These are phyloP conservation scores for Scopus umbretta DNA, from an alignment of 2,113 vertebrate genomes.

Conservation along the genomic window DNA sequence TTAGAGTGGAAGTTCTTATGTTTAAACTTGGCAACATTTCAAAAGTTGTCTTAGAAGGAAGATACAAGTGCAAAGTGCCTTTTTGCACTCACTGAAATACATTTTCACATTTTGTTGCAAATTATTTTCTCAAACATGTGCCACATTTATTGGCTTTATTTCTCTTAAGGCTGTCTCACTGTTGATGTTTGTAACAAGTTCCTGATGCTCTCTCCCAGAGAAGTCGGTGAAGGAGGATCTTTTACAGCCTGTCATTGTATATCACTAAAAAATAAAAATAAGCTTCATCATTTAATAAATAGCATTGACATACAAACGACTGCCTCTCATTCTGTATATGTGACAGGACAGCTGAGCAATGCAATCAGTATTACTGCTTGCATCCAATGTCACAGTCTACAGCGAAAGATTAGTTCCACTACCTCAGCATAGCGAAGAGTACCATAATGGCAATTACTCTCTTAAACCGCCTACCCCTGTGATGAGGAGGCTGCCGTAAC, in stretches of 20 bases:
- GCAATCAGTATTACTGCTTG: background rate
- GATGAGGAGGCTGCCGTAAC: background rate
- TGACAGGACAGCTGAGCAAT: background rate
- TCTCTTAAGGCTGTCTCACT: background rate
- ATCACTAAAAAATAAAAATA: background rate
- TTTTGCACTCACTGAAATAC: background rate
- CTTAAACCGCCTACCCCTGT: accelerated
- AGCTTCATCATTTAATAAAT: background rate
- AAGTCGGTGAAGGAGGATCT: background rate
- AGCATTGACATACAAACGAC: background rate
- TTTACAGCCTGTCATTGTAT: background rate
- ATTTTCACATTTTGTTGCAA: background rate
- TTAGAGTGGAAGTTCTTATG: background rate
- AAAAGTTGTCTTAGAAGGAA: background rate
- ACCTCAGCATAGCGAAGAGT: background rate
- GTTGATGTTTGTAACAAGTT: background rate
- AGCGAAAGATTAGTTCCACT: background rate
- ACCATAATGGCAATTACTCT: background rate
- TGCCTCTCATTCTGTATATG: background rate
- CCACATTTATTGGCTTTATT: background rate
- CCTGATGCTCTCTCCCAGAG: background rate
- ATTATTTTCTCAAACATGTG: background rate
- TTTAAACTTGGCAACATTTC: background rate
- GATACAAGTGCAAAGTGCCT: background rate
- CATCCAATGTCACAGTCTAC: background rate